Conservation (phyloP, 2,797 vertebrate genomes). For the Holocentrus rufus region DNA sequence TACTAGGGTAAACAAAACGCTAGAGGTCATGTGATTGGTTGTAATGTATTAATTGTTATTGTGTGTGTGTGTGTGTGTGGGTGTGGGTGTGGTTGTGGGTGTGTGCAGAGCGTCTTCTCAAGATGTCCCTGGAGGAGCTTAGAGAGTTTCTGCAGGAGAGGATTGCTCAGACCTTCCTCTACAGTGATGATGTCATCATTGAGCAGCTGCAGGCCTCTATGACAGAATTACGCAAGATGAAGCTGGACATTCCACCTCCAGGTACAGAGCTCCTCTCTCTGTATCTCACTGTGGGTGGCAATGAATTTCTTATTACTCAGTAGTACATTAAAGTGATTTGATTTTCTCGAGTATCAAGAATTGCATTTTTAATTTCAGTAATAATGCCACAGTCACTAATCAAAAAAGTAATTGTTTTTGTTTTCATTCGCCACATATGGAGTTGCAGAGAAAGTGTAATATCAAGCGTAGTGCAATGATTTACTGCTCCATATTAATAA, state of each 20-base stretch:
- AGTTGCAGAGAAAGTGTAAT: too few relatives aligned
- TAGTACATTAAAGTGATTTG: too few relatives aligned
- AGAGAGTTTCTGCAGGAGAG: slow-evolving; percentile 87
- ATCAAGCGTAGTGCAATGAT: too few relatives aligned
- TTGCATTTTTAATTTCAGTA: too few relatives aligned
- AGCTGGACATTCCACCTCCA: slow-evolving; percentile 86
- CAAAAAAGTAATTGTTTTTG: too few relatives aligned
- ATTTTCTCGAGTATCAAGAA: too few relatives aligned
- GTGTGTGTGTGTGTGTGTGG: slow-evolving; percentile 15
- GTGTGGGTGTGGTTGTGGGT: slow-evolving; percentile 10
- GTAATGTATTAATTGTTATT: slow-evolving; percentile 19
- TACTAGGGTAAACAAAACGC: neutral
- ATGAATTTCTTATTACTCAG: too few relatives aligned
- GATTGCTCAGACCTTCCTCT: slow-evolving; percentile 73
- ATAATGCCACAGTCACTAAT: too few relatives aligned
- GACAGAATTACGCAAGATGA: slow-evolving; percentile 84
- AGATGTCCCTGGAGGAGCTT: slow-evolving; percentile 86
- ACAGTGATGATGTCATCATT: slow-evolving; percentile 80
- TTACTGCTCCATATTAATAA: too few relatives aligned
- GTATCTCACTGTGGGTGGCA: too few relatives aligned
- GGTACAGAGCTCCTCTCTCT: slow-evolving; percentile 62
- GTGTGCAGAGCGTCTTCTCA: slow-evolving; percentile 77
- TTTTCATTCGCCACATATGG: too few relatives aligned
- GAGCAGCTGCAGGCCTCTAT: slow-evolving; percentile 83
- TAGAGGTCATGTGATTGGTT: slow-evolving; percentile 10